Evolutionary conservation across 2,888 invertebrate species (phyloP).

Genomic region (Darwinula stevensoni): DNA sequence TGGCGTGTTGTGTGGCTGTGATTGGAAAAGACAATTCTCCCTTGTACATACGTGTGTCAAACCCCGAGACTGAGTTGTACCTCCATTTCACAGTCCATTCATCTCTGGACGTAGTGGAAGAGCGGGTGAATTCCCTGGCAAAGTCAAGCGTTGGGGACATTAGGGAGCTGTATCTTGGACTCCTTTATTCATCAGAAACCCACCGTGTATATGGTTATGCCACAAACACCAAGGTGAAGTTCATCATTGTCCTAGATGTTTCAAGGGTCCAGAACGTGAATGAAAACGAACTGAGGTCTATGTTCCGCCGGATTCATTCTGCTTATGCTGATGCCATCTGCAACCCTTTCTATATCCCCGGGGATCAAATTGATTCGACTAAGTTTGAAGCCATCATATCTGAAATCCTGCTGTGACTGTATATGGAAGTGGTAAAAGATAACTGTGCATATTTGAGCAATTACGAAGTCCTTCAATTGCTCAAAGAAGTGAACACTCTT

Average conservation of each 20-base stretch:
- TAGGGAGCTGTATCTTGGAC: constrained; percentile 63
- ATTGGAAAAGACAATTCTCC: constrained; percentile 1
- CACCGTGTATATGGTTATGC: constrained; percentile 90
- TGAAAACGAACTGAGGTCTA: constrained; percentile 78
- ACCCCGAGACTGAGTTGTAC: constrained; percentile 22
- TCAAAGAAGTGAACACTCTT: no score
- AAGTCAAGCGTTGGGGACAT: constrained; percentile 24
- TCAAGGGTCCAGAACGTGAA: constrained; percentile 54
- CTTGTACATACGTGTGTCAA: neutral
- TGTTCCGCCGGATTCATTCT: constrained; percentile 65
- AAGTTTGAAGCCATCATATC: no score
- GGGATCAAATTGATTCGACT: no score
- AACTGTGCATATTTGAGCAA: no score
- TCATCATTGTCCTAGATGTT: constrained; percentile 71
- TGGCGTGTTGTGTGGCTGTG: constrained; percentile 3
- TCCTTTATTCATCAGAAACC: constrained; percentile 74
- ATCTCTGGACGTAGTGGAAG: constrained; percentile 65
- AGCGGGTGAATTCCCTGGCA: constrained; percentile 27
- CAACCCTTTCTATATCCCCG: constrained; percentile 80
- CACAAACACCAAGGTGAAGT: constrained; percentile 85
- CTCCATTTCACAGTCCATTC: constrained; percentile 81
- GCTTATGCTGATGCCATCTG: constrained; percentile 80
- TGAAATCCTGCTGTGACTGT: no score
- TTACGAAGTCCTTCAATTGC: no score
- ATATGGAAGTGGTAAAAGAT: no score